Conservation (phyloP, 2,888 invertebrate species). For the Dryadula phaetusa region DNA sequence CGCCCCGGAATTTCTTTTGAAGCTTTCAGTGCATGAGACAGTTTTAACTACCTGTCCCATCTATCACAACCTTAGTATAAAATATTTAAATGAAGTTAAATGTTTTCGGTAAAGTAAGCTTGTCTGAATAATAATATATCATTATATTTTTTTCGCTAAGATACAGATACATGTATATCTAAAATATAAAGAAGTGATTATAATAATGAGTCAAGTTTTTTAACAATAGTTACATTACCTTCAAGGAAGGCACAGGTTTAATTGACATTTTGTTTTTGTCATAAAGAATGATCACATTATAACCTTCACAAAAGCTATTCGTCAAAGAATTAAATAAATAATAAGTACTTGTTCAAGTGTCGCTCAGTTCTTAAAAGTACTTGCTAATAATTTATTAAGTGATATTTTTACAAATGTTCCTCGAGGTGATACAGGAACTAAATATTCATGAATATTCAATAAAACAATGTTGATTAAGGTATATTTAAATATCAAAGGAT, state of each 20-base stretch:
- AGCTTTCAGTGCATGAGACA: background rate
- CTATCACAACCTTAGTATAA: conserved; percentile 18
- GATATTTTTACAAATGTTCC: background rate
- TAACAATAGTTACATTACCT: background rate
- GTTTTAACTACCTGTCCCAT: conserved; percentile 30
- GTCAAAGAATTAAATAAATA: conserved; percentile 31
- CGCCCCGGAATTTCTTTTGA: conserved; percentile 28
- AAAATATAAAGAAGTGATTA: background rate
- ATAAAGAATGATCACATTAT: conserved; percentile 26
- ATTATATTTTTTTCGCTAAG: no score
- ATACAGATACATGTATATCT: no score
- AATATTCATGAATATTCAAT: background rate
- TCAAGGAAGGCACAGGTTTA: conserved; percentile 15
- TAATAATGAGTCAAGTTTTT: background rate
- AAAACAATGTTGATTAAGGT: background rate
- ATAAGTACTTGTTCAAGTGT: background rate
- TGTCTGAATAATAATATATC: no score
- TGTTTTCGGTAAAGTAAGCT: conserved; percentile 3
- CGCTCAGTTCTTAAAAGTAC: conserved; percentile 6
- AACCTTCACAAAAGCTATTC: conserved; percentile 28
- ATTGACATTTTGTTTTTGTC: conserved; percentile 37
- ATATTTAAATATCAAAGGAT: background rate
- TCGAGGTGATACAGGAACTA: background rate
- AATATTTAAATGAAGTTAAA: no score
- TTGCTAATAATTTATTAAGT: background rate